Percentiles rank a stretch among this genome's conserved stretches.
phyloP scores from a whole-genome alignment of 2,113 vertebrate genomes.

The Herpailurus yagouaroundi region DNA sequence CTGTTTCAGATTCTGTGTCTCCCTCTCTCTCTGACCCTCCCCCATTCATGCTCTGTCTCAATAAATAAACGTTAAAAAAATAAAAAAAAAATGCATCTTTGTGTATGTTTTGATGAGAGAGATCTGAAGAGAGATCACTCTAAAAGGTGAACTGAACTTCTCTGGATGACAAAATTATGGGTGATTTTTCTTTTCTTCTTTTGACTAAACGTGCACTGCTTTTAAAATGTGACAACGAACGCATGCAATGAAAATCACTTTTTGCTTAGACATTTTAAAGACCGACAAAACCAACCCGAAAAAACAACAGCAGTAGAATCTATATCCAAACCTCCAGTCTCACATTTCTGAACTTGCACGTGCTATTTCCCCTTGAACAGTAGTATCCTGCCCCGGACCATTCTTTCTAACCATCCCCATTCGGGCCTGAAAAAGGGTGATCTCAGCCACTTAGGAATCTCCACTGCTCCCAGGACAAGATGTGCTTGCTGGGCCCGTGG shows the following conservation, averaged over 20 bases:
- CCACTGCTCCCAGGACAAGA: not conserved
- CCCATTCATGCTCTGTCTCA: no score
- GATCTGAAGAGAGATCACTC: not conserved
- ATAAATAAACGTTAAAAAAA: no score
- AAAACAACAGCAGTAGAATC: not conserved
- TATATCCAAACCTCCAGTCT: not conserved
- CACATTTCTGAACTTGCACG: not conserved
- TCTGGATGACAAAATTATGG: not conserved
- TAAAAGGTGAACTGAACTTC: not conserved
- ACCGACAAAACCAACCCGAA: not conserved
- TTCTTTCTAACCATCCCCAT: not conserved
- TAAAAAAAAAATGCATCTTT: not conserved
- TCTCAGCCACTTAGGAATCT: not conserved
- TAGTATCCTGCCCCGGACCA: not conserved
- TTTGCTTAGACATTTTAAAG: not conserved
- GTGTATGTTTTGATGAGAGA: not conserved
- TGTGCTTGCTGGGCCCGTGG: fast-evolving
- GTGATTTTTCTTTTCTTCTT: not conserved
- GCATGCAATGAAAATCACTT: not conserved
- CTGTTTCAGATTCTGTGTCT: no score
- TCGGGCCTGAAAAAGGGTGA: not conserved
- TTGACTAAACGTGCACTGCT: not conserved
- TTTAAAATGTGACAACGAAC: not conserved
- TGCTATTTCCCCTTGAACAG: not conserved
- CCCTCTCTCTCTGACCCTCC: no score